Evolutionary conservation across 2,888 invertebrate species (phyloP), one percentile per base, ranked within the genome.

Genomic region (Dolichopus griseipennis): DNA sequence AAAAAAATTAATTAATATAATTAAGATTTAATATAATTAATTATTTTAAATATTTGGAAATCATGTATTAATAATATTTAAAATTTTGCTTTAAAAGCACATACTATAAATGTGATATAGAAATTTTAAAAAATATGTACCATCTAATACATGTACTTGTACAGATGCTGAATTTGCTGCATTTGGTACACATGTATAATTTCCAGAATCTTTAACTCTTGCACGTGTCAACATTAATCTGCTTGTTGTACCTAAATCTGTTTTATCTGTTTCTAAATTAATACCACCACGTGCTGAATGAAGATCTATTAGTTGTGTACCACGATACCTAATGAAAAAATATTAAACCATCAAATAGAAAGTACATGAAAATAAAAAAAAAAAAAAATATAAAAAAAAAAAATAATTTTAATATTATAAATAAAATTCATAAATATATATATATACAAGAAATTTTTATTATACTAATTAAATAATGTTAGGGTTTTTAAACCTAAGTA

Each of bases 111-210:
- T n/a, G n/a, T n/a, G n/a, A n/a, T 52, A 10, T 52, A 52, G 5
- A 52, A 52, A 52, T 52, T 52, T 8, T 52, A n/a, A 52, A 18
- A 10, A 2, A n/a, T 20, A 61, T 84, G 85, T 79, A 93, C 93
- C 93, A 78, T 92, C 92, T 69, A 93, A 85, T 67, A 93, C 93
- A 79, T 93, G 93, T 68, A 93, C 92, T 72, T 90, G 88, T 66
- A 92, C 91, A 65, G 89, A 90, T 65, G 90, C 91, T 1, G 92
- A 90, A 76, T 91, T 89, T 66, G 92, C 91, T 75, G 91, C 90
- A 78, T 89, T 88, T 70, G 94, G 94, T 75, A 91, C 90, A 81
- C 94, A 94, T 62, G 93, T 93, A 81, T 94, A 95, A 83, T 93
- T 93, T 75, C 94, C 93, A 66, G 92, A 92, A 84, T 93, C 93